Evolutionary conservation across 2,888 invertebrate species (phyloP), one percentile per base, ranked within the genome.

Genomic region (Hydriomena furcata): DNA sequence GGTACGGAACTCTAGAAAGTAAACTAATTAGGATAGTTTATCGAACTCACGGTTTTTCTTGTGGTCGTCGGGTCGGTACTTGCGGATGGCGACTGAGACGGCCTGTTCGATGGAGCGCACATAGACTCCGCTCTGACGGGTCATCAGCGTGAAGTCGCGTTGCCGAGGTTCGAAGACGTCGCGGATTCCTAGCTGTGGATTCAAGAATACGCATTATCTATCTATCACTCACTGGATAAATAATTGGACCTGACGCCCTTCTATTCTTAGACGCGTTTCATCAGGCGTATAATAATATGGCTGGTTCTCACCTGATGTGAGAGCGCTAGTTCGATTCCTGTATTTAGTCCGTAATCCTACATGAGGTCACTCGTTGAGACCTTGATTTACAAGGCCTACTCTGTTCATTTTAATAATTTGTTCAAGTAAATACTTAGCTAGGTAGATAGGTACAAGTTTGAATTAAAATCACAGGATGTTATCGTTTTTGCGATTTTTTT

Each of bases 101-200:
- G 94, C 94, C 82, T 96, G 96, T 79, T 96, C 96, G 64, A 96
- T 94, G 78, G 96, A 96, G 46, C 95, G 93, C 24, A 95, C 96
- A 71, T 95, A 96, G 49, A 96, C 93, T 27, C 94, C 93, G n/a
- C 91, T 82, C 69, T 95, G 94, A 11, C 91, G 90, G 21, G 96
- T 96, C 96, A 96, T 95, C 48, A 93, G 93, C 10, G 93, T 92
- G 71, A 96, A 94, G 83, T 96, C 95, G 1, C 94, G 94, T 55
- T 94, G 93, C 50, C 94, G 91, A 1, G 96, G 96, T 78, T 96
- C 95, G 73, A 97, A 96, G 34, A 96, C 94, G 70, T 95, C 94
- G 58, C 92, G 88, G 57, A 96, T 93, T 27, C 96, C 95, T 65
- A 96, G 79, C 96, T 96, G 82, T 25, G 7, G 7, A 47, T 23